These are phyloP conservation scores for Troilus luridus DNA, from an alignment of 2,888 invertebrate species.

Conservation along the genomic window DNA sequence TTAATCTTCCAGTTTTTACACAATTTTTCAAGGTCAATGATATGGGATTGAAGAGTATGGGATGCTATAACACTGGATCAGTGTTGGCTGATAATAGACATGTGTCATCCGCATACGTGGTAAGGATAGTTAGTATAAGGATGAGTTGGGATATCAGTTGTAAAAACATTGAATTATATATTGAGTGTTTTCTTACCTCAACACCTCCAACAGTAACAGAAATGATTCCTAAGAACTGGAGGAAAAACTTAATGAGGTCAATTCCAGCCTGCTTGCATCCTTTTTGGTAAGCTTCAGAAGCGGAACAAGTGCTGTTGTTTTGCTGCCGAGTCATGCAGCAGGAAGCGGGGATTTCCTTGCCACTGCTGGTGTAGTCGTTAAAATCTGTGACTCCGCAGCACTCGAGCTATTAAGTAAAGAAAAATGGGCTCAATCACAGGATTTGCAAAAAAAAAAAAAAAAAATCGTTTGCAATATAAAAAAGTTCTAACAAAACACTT, in stretches of 20 bases:
- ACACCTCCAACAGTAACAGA: slow-evolving; percentile 34
- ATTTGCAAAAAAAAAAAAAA: not conserved
- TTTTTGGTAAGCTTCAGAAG: slow-evolving; percentile 7
- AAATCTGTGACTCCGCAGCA: slow-evolving; percentile 58
- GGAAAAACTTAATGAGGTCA: slow-evolving; percentile 1
- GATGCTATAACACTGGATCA: too few species aligned
- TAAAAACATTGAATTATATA: not conserved
- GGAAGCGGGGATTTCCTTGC: slow-evolving; percentile 54
- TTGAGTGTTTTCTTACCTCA: slow-evolving; percentile 35
- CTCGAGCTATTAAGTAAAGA: slow-evolving; percentile 45
- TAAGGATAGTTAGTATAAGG: too few species aligned
- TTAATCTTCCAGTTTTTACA: too few species aligned
- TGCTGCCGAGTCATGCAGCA: slow-evolving; percentile 52
- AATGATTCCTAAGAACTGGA: slow-evolving; percentile 51
- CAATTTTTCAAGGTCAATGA: too few species aligned
- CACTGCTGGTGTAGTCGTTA: not conserved
- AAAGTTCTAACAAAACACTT: not conserved
- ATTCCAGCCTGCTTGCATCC: slow-evolving; percentile 47
- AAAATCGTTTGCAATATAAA: not conserved
- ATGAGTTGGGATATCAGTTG: too few species aligned
- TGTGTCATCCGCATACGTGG: too few species aligned
- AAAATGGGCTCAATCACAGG: not conserved
- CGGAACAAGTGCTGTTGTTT: not conserved
- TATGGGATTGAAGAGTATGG: too few species aligned
- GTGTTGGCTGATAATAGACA: too few species aligned